These are phyloP conservation scores for Sterrhoptilus dennistouni DNA, from an alignment of 2,113 vertebrate species.

Conservation along the genomic window DNA sequence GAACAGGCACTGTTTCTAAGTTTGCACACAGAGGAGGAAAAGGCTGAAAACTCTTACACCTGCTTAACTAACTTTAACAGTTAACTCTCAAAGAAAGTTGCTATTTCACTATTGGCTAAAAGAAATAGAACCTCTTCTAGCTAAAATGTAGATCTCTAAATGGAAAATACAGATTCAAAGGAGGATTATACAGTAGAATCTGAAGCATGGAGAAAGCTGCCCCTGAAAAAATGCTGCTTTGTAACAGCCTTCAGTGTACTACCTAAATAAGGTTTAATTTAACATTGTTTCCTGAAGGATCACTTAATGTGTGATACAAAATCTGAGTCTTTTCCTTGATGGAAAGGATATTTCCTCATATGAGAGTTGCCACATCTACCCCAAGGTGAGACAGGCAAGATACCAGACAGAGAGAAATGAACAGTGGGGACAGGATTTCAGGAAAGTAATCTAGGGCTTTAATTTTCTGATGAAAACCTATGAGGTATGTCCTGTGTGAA, in stretches of 20 bases:
- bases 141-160: neutral
- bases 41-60: neutral
- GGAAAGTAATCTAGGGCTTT: neutral
- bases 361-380: neutral
- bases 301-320: neutral
- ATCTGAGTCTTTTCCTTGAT: neutral
- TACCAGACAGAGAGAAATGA: neutral
- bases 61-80: neutral
- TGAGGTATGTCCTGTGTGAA: neutral
- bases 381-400: neutral
- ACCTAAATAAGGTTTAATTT: neutral
- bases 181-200: neutral
- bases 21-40: neutral
- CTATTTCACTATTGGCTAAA: neutral
- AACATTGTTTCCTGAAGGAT: neutral
- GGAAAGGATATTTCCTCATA: neutral
- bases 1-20: neutral
- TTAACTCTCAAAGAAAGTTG: neutral
- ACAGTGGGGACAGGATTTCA: neutral
- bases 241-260: neutral
- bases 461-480: neutral
- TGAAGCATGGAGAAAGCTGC: neutral
- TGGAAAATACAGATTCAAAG: neutral
- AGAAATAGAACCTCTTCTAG: neutral
- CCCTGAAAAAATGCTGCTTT: neutral